Percentiles rank a stretch among this genome's conserved stretches.
phyloP scores from a whole-genome alignment of 2,113 vertebrate species.

The Lasiurus borealis region DNA sequence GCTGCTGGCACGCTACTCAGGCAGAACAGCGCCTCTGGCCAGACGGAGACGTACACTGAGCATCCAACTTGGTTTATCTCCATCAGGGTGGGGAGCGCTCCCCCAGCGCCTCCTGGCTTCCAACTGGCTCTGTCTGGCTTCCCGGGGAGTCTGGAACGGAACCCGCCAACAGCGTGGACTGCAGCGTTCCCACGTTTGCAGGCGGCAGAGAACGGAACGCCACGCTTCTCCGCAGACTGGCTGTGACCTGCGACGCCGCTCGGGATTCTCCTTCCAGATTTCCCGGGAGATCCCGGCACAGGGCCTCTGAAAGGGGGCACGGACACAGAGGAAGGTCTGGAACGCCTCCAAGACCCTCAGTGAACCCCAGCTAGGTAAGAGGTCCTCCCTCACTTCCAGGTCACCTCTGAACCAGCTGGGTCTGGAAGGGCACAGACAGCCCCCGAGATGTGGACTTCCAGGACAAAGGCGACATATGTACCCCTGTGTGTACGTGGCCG shows the following conservation, averaged over 20 bases:
- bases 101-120: not conserved
- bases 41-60: constrained; percentile 50
- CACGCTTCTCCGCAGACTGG: constrained; percentile 18
- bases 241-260: not conserved
- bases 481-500: not conserved
- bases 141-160: not conserved
- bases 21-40: constrained; percentile 57
- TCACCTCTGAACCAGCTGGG: not conserved
- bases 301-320: not conserved
- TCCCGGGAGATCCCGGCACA: constrained; percentile 40
- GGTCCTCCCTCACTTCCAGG: not conserved
- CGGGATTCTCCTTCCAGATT: not conserved
- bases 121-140: not conserved
- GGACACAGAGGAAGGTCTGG: not conserved
- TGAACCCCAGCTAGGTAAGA: not conserved
- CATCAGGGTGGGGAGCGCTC: constrained; percentile 1
- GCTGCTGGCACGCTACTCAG: constrained; percentile 54
- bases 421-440: not conserved
- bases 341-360: not conserved
- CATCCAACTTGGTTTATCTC: constrained; percentile 67
- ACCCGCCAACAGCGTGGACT: not conserved
- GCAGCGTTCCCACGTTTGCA: constrained; percentile 23
- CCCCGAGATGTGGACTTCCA: not conserved
- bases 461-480: not conserved
- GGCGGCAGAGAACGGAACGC: not conserved